A percentile compares a stretch with the other conserved stretches of the same genome.
phyloP scores from a whole-genome alignment of 2,888 invertebrate genomes.

The Unio delphinus region DNA sequence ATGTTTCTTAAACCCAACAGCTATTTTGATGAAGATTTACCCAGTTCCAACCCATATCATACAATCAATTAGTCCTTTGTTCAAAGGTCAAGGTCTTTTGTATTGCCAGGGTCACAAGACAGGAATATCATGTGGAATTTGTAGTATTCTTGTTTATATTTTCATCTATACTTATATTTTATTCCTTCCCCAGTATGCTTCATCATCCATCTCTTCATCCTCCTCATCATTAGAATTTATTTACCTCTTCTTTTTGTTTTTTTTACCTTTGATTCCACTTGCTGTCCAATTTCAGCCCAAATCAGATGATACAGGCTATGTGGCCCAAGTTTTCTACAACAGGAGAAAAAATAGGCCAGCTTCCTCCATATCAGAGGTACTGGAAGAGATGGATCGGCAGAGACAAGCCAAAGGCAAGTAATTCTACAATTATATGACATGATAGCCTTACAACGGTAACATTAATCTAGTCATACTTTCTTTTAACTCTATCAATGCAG shows the following conservation, averaged over 20 bases:
- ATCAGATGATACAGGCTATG: slow-evolving; percentile 45
- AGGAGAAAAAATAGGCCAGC: slow-evolving; percentile 60
- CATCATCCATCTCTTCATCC: no score
- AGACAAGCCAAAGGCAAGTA: slow-evolving; percentile 41
- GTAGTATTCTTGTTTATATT: no score
- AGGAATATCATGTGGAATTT: no score
- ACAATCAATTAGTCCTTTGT: no score
- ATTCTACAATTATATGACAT: neutral
- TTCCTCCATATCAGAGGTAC: slow-evolving; percentile 65
- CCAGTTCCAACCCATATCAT: no score
- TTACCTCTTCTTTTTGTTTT: neutral
- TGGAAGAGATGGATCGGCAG: slow-evolving; percentile 61
- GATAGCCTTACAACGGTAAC: no score
- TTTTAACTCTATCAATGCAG: no score
- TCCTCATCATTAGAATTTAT: neutral
- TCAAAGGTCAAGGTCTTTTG: no score
- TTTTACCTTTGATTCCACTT: neutral
- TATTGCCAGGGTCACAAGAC: no score
- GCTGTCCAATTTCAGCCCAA: slow-evolving; percentile 37
- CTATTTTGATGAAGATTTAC: no score
- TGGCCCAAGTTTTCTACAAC: slow-evolving; percentile 39
- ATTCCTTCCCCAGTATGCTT: neutral
- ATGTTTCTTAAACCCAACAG: no score
- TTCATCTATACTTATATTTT: neutral
- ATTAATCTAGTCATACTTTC: no score